Evolutionary conservation across 2,797 vertebrate genomes (phyloP).

Genomic region (Ara ararauna): DNA sequence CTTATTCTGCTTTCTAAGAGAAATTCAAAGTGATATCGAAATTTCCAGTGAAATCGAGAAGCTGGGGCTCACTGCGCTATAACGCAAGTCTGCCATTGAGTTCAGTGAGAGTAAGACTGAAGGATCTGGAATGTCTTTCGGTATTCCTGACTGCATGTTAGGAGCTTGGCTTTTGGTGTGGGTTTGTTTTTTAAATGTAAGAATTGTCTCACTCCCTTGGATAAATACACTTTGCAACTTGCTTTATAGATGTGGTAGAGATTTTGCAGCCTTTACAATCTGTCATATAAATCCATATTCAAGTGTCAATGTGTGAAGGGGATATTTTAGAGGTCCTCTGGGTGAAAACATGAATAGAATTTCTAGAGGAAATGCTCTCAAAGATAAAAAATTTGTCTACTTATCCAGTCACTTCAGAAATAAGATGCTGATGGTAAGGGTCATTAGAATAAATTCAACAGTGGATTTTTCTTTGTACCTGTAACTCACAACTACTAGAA

Average conservation of each 20-base stretch:
- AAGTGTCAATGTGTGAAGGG: constrained; percentile 38
- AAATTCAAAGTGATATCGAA: neutral
- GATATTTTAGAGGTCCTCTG: neutral
- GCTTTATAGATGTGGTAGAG: neutral
- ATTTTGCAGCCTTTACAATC: constrained; percentile 19
- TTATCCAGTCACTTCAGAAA: neutral
- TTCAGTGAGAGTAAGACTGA: neutral
- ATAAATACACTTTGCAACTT: constrained; percentile 26
- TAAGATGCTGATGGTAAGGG: neutral
- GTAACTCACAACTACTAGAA: neutral
- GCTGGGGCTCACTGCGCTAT: neutral
- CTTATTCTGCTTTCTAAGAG: neutral
- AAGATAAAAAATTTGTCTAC: neutral
- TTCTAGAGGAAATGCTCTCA: neutral
- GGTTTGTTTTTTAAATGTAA: neutral
- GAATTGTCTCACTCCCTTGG: neutral
- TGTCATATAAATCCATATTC: constrained; percentile 35
- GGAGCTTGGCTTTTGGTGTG: neutral
- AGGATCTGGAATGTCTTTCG: neutral
- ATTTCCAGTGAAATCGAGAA: neutral
- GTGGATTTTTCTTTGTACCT: neutral
- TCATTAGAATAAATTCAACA: neutral
- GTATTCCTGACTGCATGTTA: neutral
- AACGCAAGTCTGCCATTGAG: neutral
- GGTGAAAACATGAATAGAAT: constrained; percentile 25